These are phyloP conservation scores for Maconellicoccus hirsutus DNA, from an alignment of 1,140 invertebrate species.

Conservation along the genomic window DNA sequence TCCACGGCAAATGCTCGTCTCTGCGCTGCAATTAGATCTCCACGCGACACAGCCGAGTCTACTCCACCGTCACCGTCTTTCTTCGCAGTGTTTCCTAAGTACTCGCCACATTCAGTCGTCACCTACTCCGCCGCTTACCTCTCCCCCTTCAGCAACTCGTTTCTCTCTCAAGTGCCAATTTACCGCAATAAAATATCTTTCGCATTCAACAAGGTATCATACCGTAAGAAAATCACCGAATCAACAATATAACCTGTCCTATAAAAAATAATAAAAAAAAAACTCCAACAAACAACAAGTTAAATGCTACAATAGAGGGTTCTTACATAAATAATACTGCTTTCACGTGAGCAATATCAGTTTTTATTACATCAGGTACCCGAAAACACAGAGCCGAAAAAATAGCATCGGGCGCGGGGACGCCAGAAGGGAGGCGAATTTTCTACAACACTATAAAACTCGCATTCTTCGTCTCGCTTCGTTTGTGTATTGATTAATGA, in stretches of 20 bases:
- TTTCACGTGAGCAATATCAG: constrained; percentile 21
- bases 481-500: constrained; percentile 20
- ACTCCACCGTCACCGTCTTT: too few species aligned
- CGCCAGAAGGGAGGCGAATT: background rate
- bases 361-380: constrained; percentile 16
- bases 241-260: background rate
- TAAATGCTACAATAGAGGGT: constrained; percentile 15
- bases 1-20: too few species aligned
- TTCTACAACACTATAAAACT: constrained; percentile 19
- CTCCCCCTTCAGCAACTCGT: too few species aligned
- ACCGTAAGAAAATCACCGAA: background rate
- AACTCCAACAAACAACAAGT: constrained; percentile 17
- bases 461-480: constrained; percentile 15
- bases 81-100: too few species aligned
- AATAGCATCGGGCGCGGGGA: too few species aligned
- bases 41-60: too few species aligned
- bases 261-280: background rate
- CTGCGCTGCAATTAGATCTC: too few species aligned
- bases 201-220: constrained; percentile 12
- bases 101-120: too few species aligned
- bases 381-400: background rate
- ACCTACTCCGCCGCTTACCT: too few species aligned
- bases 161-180: background rate
- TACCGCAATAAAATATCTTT: background rate
- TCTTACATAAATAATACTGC: constrained; percentile 19